phyloP scores from a whole-genome alignment of 2,113 vertebrate genomes.

The Dasyurus viverrinus region DNA sequence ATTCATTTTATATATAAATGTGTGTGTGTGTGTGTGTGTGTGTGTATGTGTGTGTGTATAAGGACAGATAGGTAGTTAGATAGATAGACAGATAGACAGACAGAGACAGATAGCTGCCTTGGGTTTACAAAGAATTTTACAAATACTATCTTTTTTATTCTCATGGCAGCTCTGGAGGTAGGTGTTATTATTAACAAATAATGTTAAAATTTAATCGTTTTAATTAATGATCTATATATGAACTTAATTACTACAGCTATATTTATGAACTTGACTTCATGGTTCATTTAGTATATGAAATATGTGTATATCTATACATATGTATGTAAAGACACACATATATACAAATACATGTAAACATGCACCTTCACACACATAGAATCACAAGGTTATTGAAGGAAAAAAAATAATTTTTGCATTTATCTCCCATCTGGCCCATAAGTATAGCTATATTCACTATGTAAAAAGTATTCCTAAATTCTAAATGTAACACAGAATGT shows the following conservation, averaged over 20 bases:
- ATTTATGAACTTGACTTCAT: neutral
- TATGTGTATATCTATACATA: neutral
- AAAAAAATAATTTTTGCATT: neutral
- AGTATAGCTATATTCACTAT: neutral
- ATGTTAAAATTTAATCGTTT: neutral
- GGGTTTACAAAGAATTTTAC: neutral
- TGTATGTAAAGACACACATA: neutral
- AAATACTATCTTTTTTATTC: neutral
- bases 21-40: too few relatives aligned
- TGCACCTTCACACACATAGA: neutral
- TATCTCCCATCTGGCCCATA: neutral
- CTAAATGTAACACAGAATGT: neutral
- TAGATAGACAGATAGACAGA: too few relatives aligned
- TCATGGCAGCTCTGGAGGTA: neutral
- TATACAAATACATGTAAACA: neutral
- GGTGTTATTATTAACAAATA: neutral
- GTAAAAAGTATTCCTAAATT: neutral
- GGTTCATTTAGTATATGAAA: neutral
- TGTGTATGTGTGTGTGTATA: too few relatives aligned
- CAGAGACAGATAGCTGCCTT: neutral
- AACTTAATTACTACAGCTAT: neutral
- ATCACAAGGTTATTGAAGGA: neutral
- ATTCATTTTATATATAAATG: neutral
- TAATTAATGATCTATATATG: neutral
- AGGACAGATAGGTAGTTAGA: neutral